Evolutionary conservation across 53 echinoderm and acorn worm species (phyloP).

Genomic region (Actinopyga echinites): DNA sequence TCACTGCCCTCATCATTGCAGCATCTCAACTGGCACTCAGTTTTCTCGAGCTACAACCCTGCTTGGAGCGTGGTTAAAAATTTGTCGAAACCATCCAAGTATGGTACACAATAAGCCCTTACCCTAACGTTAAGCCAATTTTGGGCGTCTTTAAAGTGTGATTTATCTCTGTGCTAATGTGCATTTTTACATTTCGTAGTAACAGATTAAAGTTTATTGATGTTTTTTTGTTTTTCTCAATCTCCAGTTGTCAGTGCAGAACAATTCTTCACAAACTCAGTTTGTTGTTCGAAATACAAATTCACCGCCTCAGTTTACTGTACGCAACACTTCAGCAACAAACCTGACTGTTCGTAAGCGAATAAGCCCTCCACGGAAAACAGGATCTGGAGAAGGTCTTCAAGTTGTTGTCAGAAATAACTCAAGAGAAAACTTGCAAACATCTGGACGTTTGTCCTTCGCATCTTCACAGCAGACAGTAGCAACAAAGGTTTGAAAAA

Average conservation of each 20-base stretch:
- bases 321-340: constrained; percentile 41
- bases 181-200: too few relatives aligned
- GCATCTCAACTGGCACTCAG: too few relatives aligned
- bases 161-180: too few relatives aligned
- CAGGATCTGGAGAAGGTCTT: not conserved
- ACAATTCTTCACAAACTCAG: not conserved
- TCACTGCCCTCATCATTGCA: too few relatives aligned
- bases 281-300: not conserved
- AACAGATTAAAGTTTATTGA: too few relatives aligned
- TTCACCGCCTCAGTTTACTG: not conserved
- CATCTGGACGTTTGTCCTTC: constrained; percentile 10
- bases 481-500: not conserved
- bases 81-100: too few relatives aligned
- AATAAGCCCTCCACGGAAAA: constrained; percentile 25
- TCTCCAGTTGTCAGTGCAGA: constrained; percentile 3
- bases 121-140: too few relatives aligned
- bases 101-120: too few relatives aligned
- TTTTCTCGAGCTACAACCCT: too few relatives aligned
- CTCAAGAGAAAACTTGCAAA: not conserved
- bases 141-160: too few relatives aligned
- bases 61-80: too few relatives aligned
- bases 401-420: constrained; percentile 5
- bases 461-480: not conserved
- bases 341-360: constrained; percentile 5
- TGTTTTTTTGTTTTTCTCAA: too few relatives aligned